A percentile compares a stretch with the other conserved stretches of the same genome.
Evolutionary conservation across 2,888 invertebrate species (phyloP).

Genomic region (Hypomecis atomaria): DNA sequence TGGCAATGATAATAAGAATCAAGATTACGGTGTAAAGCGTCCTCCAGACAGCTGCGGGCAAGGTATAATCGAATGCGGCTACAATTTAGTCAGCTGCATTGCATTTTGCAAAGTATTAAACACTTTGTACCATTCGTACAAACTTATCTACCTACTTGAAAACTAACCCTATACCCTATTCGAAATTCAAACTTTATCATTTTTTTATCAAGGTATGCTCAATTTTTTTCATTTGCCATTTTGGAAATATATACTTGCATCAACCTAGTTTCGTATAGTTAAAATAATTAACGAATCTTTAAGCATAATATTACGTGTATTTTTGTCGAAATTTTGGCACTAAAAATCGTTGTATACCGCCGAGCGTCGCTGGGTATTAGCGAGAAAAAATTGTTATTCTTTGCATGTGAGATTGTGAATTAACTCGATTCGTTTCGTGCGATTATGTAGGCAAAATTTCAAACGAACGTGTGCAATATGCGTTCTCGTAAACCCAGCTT

Average conservation of each 20-base stretch:
- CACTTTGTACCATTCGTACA: too few relatives aligned
- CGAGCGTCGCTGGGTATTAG: slow-evolving; percentile 42
- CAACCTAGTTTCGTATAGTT: neutral
- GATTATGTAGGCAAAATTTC: slow-evolving; percentile 19
- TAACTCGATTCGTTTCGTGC: slow-evolving; percentile 35
- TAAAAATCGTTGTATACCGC: slow-evolving; percentile 38
- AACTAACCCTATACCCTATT: too few relatives aligned
- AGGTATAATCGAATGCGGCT: too few relatives aligned
- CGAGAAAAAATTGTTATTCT: slow-evolving; percentile 42
- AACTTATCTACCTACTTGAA: too few relatives aligned
- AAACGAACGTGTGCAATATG: slow-evolving; percentile 27
- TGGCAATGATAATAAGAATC: too few relatives aligned
- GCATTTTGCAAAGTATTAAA: too few relatives aligned
- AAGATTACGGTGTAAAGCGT: too few relatives aligned
- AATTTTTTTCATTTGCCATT: too few relatives aligned
- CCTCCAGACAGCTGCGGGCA: too few relatives aligned
- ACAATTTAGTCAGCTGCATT: too few relatives aligned
- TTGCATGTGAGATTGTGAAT: slow-evolving; percentile 35
- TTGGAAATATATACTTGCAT: neutral
- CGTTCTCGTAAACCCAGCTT: slow-evolving; percentile 32
- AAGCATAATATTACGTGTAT: neutral
- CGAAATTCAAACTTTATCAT: too few relatives aligned
- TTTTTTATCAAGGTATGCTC: too few relatives aligned
- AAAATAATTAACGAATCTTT: slow-evolving; percentile 5
- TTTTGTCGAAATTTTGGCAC: slow-evolving; percentile 45